Evolutionary conservation across 2,113 vertebrate species (phyloP), one percentile per base, ranked within the genome.

Genomic region (Sciurus niger): DNA sequence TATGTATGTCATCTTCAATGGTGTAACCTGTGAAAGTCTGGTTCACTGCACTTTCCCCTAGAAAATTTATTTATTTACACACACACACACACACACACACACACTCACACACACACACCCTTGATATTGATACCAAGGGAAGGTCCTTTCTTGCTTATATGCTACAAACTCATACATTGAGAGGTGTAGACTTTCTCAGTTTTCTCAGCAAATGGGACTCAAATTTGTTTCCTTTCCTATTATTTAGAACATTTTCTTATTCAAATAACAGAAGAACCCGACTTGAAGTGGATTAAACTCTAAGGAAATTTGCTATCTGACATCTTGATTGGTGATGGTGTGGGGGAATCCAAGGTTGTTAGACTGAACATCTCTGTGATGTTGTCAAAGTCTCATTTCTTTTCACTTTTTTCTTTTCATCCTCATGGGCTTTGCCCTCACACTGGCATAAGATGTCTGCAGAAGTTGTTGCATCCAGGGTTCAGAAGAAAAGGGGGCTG

Each of bases 1-100:
- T 72, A 77, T 55, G 46, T 37, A 30, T 72, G 48, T 28, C 77
- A 82, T 82, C 51, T 94, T 95, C 70, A 79, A 10, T 94, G 32
- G 37, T 32, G 0, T 73, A 70, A 37, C 34, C 25, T 72, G 16
- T 63, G 51, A 94, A 37, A 32, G 20, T 78, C 34, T 48, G 32
- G 22, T 79, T 92, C 2, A 24, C 11, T 89, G 78, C 6, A 46
- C 37, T 82, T 72, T 28, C 30, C 16, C 34, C 40, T 9, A 17
- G 14, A 68, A 28, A 37, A 25, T 34, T 53, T 18, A 14, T 22
- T 32, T 67, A 20, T 8, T 28, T 8, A 8, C 12, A 67, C 65
- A 67, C 65, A 67, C 65, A 67, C 65, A 67, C 65, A 67, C 63
- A 30, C 65, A 67, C 65, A 67, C 65, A 67, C 65, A 67, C 65